phyloP scores from a whole-genome alignment of 2,797 vertebrate genomes.

The Emys orbicularis region DNA sequence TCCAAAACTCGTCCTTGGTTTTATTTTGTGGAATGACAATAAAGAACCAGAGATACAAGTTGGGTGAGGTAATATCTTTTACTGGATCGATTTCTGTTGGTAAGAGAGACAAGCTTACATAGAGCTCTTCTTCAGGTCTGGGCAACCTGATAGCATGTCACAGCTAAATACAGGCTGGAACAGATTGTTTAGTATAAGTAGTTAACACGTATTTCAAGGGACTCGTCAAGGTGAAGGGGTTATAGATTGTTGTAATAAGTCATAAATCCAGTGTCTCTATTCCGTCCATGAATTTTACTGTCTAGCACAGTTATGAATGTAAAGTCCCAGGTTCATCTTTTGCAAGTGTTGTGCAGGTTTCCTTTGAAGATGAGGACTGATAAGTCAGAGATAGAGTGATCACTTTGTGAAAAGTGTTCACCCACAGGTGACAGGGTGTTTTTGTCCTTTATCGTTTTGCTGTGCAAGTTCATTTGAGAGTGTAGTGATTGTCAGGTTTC shows the following conservation, averaged over 20 bases:
- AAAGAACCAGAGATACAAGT: not conserved
- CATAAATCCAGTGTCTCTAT: not conserved
- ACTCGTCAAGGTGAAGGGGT: not conserved
- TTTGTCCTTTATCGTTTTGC: no score
- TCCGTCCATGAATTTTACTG: not conserved
- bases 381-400: no score
- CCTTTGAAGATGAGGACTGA: no score
- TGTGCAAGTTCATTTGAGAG: no score
- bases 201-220: not conserved
- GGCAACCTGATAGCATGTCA: not conserved
- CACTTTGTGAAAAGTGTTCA: no score
- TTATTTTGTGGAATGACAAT: not conserved
- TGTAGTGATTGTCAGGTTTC: no score
- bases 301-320: not conserved
- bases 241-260: not conserved
- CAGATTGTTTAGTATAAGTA: not conserved
- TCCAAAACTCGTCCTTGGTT: not conserved
- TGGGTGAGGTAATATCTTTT: not conserved
- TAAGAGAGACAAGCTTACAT: not conserved
- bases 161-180: not conserved
- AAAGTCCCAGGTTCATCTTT: not conserved
- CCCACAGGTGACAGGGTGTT: no score
- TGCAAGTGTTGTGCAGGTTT: not conserved
- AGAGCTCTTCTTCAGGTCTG: not conserved
- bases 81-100: not conserved